Base-by-base conservation (phyloP, 2,888 invertebrate species). In the Muscina levida region DNA sequence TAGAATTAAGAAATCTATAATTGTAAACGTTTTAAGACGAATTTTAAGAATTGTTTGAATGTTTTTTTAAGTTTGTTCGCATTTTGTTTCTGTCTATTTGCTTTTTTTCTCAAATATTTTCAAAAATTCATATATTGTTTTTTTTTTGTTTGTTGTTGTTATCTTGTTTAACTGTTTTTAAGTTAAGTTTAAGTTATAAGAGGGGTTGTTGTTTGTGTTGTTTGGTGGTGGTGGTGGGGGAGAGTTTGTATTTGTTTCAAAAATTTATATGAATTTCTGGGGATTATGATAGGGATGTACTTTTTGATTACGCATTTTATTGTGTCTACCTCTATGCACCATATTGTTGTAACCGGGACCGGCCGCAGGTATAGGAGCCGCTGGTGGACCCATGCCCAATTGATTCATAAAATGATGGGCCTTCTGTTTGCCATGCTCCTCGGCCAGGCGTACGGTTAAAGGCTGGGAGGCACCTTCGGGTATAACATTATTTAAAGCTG, bases 391-490 rank as follows among this genome's bases (percentile, higher is more conserved):
- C 86, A 88, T 85, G 44, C 88, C 87, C 85, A 88, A 82, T 82
- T 88, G 88, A 39, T 89, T 86, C 87, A 89, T 87, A 82, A 89
- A 90, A 67, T 88, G 86, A 73, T 89, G 88, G 75, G 91, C 91
- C 86, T 91, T 91, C 79, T 88, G 88, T 85, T 90, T 90, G 82
- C 91, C 91, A 82, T 91, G 91, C 85, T 91, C 91, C 85, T 91
- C 91, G 72, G 91, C 91, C 83, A 93, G 90, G 57, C 92, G 91
- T 24, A 98, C 96, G 83, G 94, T 93, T 56, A 98, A 92, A 22
- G 97, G 95, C 88, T 96, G 95, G 81, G 94, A 94, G 79, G 95
- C 95, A 83, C 96, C 97, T 85, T 95, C 95, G 68, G 96, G 95
- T 90, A 96, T 94, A 82, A 95, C 95, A 84, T 96, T 96, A 90